phyloP scores from a whole-genome alignment of 2,797 vertebrate genomes.

The Bufotes viridis region DNA sequence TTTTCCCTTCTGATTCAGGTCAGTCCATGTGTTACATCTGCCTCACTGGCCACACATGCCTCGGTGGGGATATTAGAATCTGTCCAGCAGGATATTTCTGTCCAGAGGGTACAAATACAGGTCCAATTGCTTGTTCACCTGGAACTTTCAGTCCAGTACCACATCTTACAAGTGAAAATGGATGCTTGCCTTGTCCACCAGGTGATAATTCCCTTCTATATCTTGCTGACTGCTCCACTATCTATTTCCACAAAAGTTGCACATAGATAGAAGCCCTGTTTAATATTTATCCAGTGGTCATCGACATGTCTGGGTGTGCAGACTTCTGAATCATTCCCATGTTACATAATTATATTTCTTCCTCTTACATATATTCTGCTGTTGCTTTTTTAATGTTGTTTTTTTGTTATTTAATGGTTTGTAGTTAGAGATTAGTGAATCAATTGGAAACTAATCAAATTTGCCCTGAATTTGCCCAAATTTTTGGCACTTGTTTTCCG shows the following conservation, averaged over 20 bases:
- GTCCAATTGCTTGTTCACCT: conserved; percentile 81
- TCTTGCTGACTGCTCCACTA: background rate
- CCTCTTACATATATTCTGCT: background rate
- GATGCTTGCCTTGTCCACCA: conserved; percentile 85
- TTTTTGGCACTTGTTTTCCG: no score
- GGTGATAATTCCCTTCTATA: conserved; percentile 70
- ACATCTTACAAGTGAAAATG: conserved; percentile 77
- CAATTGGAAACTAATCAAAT: no score
- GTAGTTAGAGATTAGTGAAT: no score
- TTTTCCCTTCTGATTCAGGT: conserved; percentile 67
- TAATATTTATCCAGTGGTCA: background rate
- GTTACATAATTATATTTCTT: background rate
- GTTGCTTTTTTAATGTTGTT: no score
- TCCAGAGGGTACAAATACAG: conserved; percentile 74
- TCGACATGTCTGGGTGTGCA: background rate
- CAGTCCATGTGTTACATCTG: conserved; percentile 78
- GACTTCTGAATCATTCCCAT: background rate
- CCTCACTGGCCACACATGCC: conserved; percentile 83
- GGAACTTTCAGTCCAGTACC: conserved; percentile 80
- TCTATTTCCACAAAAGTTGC: background rate
- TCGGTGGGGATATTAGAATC: conserved; percentile 73
- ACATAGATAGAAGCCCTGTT: no score
- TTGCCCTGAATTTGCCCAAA: no score
- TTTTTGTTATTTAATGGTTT: no score
- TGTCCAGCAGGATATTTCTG: conserved; percentile 85